Evolutionary conservation across 2,797 vertebrate species (phyloP).

Genomic region (Paguma larvata): DNA sequence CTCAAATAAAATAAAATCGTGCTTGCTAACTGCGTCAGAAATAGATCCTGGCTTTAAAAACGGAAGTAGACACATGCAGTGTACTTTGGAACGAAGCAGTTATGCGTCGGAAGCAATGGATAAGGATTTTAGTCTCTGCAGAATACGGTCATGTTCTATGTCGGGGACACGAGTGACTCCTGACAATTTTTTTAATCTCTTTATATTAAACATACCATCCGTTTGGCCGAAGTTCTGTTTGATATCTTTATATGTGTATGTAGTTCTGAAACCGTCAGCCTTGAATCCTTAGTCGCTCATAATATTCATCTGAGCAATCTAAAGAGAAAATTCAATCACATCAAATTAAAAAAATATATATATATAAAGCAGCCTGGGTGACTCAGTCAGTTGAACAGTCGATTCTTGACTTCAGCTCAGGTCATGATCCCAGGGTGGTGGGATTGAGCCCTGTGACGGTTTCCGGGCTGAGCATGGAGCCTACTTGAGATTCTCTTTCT

Average conservation of each 20-base stretch:
- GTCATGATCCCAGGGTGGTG: no score
- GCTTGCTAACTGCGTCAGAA: neutral
- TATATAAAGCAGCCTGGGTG: neutral
- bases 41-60: neutral
- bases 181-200: neutral
- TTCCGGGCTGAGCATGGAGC: no score
- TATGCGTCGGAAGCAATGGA: neutral
- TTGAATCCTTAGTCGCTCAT: neutral
- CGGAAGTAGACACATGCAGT: neutral
- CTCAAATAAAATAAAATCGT: neutral
- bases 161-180: neutral
- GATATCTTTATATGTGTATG: neutral
- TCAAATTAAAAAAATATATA: neutral
- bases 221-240: neutral
- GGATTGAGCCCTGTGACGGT: accelerated
- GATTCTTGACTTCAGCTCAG: no score
- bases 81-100: neutral
- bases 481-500: no score
- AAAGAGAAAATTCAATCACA: neutral
- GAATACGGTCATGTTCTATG: neutral
- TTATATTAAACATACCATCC: neutral
- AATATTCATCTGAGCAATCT: constrained; percentile 14
- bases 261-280: neutral
- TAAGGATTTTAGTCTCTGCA: neutral
- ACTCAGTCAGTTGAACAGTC: no score